Evolutionary conservation across 2,797 vertebrate genomes (phyloP), one percentile per base, ranked within the genome.

Genomic region (Eremophila alpestris): DNA sequence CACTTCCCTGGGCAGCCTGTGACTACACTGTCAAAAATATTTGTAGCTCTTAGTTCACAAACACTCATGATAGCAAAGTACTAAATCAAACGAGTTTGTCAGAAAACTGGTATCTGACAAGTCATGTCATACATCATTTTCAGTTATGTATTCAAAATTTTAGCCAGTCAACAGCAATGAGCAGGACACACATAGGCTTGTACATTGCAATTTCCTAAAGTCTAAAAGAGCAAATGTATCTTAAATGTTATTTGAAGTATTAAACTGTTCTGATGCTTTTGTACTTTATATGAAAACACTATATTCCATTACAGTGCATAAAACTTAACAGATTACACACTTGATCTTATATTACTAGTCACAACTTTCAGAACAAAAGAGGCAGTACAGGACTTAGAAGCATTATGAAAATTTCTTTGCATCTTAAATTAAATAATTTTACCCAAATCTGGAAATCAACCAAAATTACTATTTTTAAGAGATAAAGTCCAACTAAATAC

Each of bases 151-250:
- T 27, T 59, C 26, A 77, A 24, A 38, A 2, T 34, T 74, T 83
- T 27, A 94, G 30, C 6, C 36, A 29, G 22, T 14, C 56, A 62
- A 41, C 5, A 48, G n/a, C 13, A 90, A 54, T 20, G 69, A 1
- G 2, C 15, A 58, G 51, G 22, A 5, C 49, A 71, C 2, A 11
- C 1, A 10, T 2, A 82, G 32, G 5, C 3, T 58, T 2, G 1
- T 4, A 60, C 13, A 52, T 2, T 16, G 16, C 19, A 36, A 11
- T 10, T 56, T 60, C 40, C 38, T 22, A 7, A 65, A 40, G 9
- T 71, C 16, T 70, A 32, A n/a, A 59, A 77, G 4, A n/a, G 2
- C 63, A 46, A 51, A 41, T 8, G 3, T 14, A 26, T 55, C 46
- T 2, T 0, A 68, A 76, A 8, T 48, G 54, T 17, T 62, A 75